Conservation (phyloP, 1,140 invertebrate species). For the Drosophila nigromelanica region DNA sequence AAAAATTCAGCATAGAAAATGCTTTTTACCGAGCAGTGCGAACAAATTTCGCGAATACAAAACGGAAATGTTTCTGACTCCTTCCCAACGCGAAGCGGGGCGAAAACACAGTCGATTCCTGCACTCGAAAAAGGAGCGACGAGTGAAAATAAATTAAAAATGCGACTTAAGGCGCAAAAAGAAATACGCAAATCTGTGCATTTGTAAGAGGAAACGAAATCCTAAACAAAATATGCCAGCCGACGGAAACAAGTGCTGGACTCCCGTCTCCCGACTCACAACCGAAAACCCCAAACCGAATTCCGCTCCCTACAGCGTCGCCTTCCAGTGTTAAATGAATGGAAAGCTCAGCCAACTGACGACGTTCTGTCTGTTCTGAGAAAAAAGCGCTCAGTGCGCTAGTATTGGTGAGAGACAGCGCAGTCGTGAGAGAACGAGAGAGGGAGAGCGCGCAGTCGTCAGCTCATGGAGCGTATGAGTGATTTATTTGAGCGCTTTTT, state of each 20-base stretch:
- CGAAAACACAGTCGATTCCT: slow-evolving; percentile 26
- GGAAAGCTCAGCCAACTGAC: slow-evolving; percentile 58
- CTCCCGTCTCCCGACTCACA: neutral
- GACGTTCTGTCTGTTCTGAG: slow-evolving; percentile 63
- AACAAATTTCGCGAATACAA: slow-evolving; percentile 74
- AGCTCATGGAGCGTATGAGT: slow-evolving; percentile 57
- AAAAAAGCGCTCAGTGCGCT: slow-evolving; percentile 51
- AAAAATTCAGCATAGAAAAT: slow-evolving; percentile 54
- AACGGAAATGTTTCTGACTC: slow-evolving; percentile 70
- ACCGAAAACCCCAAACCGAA: slow-evolving; percentile 10
- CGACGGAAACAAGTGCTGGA: slow-evolving; percentile 41
- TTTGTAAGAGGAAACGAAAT: slow-evolving; percentile 72
- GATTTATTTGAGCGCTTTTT: slow-evolving; percentile 57
- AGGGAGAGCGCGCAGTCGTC: slow-evolving; percentile 19
- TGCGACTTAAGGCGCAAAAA: slow-evolving; percentile 69
- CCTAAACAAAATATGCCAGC: slow-evolving; percentile 75
- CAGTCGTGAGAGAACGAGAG: slow-evolving; percentile 35
- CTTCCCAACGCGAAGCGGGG: slow-evolving; percentile 22
- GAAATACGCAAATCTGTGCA: slow-evolving; percentile 67
- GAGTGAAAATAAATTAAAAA: slow-evolving; percentile 74
- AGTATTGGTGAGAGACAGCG: slow-evolving; percentile 35
- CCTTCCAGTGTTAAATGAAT: slow-evolving; percentile 51
- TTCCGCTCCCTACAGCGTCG: slow-evolving; percentile 18
- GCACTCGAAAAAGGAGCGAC: slow-evolving; percentile 1
- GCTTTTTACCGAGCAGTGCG: slow-evolving; percentile 11